Base-by-base conservation (phyloP, 2,797 vertebrate genomes). In the Arctocebus calabarensis region DNA sequence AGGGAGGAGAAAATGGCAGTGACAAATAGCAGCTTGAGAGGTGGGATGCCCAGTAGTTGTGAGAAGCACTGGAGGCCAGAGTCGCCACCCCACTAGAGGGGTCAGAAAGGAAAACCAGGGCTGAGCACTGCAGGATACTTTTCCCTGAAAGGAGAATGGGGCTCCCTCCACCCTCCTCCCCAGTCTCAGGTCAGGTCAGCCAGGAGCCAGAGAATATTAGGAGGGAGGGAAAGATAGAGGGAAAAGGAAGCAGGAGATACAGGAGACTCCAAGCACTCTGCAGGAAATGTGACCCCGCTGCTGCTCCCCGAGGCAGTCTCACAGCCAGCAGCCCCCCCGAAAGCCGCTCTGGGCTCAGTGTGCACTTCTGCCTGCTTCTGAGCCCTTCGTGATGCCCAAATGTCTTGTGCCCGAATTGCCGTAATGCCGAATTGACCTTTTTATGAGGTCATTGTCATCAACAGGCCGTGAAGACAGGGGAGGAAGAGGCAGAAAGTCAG, bases 381-480 rank as follows among this genome's bases (percentile, higher is more conserved):
- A 94, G 55, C 37, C 34, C 27, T 52, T 66, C 16, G 3, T 32
- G 22, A 84, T 55, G 74, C 87, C 84, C 84, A 94, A 70, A 88
- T 32, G 37, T 40, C 61, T 75, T 66, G 87, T 71, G 79, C 74
- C 78, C 14, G 29, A 23, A 55, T 92, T 64, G 48, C 48, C 1
- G 48, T 52, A 52, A 52, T 52, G 14, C 14, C 14, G 2, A 52
- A 52, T 52, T 52, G 48, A 78, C 45, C 37, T 85, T 81, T 91
- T 78, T 66, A 20, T 74, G 62, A 94, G 78, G 48, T 95, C 85
- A 90, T 82, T 43, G 8, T 90, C 70, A 40, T 48, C 34, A 43
- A 61, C 55, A 92, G 75, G 70, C 52, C 34, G 55, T 52, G 71
- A 32, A 85, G 68, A 59, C 27, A 17, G 59, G 40, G 57, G 22